Conservation (phyloP, 2,888 invertebrate genomes). For the Hyposoter dolosus region DNA sequence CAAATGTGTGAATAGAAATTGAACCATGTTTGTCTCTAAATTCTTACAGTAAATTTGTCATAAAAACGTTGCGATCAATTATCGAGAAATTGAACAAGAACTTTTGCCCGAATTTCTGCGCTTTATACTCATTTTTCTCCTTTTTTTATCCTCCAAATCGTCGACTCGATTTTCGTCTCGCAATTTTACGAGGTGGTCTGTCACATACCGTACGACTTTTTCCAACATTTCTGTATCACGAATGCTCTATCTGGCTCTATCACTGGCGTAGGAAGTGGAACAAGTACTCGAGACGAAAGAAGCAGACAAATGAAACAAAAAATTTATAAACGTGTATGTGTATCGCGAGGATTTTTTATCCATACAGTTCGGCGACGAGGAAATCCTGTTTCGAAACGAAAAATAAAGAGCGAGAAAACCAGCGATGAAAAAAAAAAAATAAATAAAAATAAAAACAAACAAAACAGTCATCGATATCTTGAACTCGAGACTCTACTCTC, state of each 20-base stretch:
- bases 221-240: conserved; percentile 27
- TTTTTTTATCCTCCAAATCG: background rate
- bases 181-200: conserved; percentile 50
- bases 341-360: background rate
- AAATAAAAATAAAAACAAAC: background rate
- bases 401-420: conserved; percentile 28
- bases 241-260: conserved; percentile 69
- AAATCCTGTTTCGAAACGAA: conserved; percentile 64
- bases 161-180: conserved; percentile 12
- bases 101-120: conserved; percentile 53
- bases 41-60: background rate
- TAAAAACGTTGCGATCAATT: too few relatives aligned
- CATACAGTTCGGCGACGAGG: conserved; percentile 23
- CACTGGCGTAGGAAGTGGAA: conserved; percentile 78
- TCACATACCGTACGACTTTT: conserved; percentile 40
- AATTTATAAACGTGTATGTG: background rate
- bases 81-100: conserved; percentile 65
- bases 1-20: background rate
- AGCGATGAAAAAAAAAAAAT: conserved; percentile 2
- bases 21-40: background rate
- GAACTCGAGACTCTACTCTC: conserved; percentile 36
- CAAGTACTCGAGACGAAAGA: conserved; percentile 57
- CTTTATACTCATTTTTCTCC: conserved; percentile 71
- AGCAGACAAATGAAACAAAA: conserved; percentile 17
- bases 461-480: conserved; percentile 61